A percentile compares a stretch with the other conserved stretches of the same genome.
Conservation (phyloP, 2,797 vertebrate species). For the Ispidina lecontei region DNA sequence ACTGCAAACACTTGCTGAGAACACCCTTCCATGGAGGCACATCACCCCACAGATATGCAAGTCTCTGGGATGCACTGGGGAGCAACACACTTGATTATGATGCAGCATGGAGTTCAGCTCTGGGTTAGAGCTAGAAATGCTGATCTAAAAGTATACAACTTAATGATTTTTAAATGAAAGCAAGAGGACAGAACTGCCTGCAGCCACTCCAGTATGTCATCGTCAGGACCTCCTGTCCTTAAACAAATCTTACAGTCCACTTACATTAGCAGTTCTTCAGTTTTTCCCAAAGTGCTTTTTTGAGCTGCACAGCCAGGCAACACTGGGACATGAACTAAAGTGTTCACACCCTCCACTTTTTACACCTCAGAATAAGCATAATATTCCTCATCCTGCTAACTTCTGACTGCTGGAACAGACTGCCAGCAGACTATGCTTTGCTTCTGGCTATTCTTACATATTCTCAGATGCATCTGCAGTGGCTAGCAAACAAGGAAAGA, state of each 20-base stretch:
- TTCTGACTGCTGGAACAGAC: background rate
- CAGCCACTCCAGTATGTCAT: background rate
- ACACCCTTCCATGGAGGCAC: background rate
- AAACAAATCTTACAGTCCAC: background rate
- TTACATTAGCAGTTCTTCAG: background rate
- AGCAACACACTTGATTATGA: background rate
- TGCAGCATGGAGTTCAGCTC: rapidly evolving
- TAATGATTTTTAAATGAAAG: background rate
- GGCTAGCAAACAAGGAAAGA: background rate
- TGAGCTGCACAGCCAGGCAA: background rate
- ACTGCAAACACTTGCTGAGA: background rate
- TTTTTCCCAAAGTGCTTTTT: background rate
- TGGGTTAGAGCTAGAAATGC: background rate
- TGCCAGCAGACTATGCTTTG: background rate
- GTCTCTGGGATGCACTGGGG: background rate
- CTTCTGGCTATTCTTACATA: background rate
- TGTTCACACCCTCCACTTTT: background rate
- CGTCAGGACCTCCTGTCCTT: background rate
- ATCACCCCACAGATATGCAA: background rate
- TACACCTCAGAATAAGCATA: background rate
- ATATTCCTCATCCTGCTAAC: background rate
- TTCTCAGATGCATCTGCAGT: background rate
- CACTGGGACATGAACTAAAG: rapidly evolving
- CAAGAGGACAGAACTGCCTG: background rate
- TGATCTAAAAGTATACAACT: background rate